Conservation (phyloP, 1,140 invertebrate species). For the Doryteuthis pealeii region DNA sequence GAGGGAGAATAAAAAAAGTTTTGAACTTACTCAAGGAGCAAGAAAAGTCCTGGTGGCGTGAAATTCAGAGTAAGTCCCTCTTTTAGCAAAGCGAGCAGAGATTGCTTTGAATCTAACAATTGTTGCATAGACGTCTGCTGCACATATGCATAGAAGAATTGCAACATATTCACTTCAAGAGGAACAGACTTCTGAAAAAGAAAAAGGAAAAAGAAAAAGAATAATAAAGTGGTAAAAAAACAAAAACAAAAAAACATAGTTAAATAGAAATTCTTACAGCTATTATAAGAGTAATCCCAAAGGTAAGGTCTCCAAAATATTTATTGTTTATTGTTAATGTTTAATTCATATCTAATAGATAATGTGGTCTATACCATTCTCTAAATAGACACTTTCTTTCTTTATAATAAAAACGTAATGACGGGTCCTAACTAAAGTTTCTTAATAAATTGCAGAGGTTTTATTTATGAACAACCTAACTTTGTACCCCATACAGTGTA, state of each 20-base stretch:
- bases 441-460: too few species aligned
- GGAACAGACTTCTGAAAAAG: conserved; percentile 53
- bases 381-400: too few species aligned
- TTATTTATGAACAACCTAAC: too few species aligned
- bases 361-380: conserved; percentile 1
- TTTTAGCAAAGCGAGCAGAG: conserved; percentile 75
- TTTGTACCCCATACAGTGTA: too few species aligned
- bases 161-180: conserved; percentile 68
- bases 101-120: conserved; percentile 78
- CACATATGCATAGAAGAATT: conserved; percentile 75
- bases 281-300: neutral
- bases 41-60: conserved; percentile 77
- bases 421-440: too few species aligned
- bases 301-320: too few species aligned
- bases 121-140: conserved; percentile 66
- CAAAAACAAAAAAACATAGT: too few species aligned
- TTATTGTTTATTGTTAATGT: too few species aligned
- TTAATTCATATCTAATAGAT: neutral
- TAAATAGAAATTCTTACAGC: neutral
- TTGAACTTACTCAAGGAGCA: conserved; percentile 69
- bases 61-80: conserved; percentile 70
- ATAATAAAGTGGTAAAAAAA: too few species aligned
- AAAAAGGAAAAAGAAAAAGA: neutral
- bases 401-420: too few species aligned
- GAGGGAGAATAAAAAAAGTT: too few species aligned